Base-by-base conservation (phyloP, 2,888 invertebrate genomes). In the Drosophila multiciliata region DNA sequence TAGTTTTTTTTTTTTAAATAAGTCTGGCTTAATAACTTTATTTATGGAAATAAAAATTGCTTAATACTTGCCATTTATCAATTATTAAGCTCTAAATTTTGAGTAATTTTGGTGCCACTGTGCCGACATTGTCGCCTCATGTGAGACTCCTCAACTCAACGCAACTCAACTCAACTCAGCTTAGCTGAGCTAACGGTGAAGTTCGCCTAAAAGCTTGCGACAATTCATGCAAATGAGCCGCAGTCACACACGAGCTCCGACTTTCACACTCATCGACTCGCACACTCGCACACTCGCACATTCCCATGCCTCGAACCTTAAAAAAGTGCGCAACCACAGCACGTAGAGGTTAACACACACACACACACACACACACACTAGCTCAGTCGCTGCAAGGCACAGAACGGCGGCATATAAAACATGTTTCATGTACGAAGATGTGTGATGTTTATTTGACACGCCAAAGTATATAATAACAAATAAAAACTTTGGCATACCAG, bases 371-470 rank as follows among this genome's bases (percentile, higher is more conserved):
- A 7, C 20, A 42, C 7, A 45, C 45, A 45, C 12, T 45, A 20
- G 45, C 45, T 20, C 20, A 26, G 17, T 23, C 17, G 23, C 20
- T 17, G 7, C 6, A 17, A 17, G 23, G 64, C 55, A 61, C 17
- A 54, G 62, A n/a, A 53, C 64, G 66, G 48, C 63, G 57, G 73
- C 74, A 77, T 87, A 85, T 85, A 89, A 85, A 89, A 79, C 90
- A 85, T 89, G 85, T 87, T 85, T 87, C 85, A 85, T 87, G 79
- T 87, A 87, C 86, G 75, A 85, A 80, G 86, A 86, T 86, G 90
- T 90, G 90, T 90, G 90, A 86, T 86, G 90, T 90, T 90, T 90
- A 90, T 90, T 90, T 86, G 86, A 86, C 86, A 86, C 90, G 86
- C 90, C 89, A 86, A 86, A 90, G 89, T 90, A 90, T 89, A 90